Percentiles rank a stretch among this genome's conserved stretches.
Conservation (phyloP, 1,140 invertebrate genomes). For the Heliconius congener region DNA sequence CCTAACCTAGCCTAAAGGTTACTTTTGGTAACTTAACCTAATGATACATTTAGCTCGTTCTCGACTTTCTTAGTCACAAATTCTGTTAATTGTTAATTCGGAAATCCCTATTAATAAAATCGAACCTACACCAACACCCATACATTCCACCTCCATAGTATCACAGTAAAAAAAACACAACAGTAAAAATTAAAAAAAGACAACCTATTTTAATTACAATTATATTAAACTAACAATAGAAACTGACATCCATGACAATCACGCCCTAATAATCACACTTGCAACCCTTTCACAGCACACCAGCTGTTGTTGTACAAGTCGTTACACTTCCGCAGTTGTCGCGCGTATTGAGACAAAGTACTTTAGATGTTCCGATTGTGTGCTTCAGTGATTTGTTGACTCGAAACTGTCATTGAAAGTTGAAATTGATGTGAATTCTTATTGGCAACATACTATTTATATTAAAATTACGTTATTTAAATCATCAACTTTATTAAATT, state of each 20-base stretch:
- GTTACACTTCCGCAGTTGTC: slow-evolving; percentile 13
- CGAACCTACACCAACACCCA: no score
- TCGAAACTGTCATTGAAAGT: neutral
- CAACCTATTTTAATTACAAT: slow-evolving; percentile 2
- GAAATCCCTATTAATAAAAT: no score
- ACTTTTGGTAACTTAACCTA: no score
- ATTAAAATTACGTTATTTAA: neutral
- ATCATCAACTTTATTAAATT: no score
- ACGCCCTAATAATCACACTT: slow-evolving; percentile 10
- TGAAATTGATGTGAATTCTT: neutral
- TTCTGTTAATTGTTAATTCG: no score
- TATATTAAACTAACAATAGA: slow-evolving; percentile 1
- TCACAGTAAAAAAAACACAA: neutral
- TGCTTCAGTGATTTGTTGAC: slow-evolving; percentile 18
- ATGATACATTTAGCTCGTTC: no score
- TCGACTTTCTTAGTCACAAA: no score
- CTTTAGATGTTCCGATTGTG: neutral
- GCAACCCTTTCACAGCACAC: slow-evolving; percentile 11
- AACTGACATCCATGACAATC: slow-evolving; percentile 7
- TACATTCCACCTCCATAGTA: no score
- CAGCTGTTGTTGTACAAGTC: slow-evolving; percentile 13
- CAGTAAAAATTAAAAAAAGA: neutral
- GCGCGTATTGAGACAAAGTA: slow-evolving; percentile 23
- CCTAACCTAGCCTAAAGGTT: no score
- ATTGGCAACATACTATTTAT: neutral